A percentile compares a stretch with the other conserved stretches of the same genome.
These are phyloP conservation scores for Elegia similella DNA, from an alignment of 2,888 invertebrate genomes.

Conservation along the genomic window DNA sequence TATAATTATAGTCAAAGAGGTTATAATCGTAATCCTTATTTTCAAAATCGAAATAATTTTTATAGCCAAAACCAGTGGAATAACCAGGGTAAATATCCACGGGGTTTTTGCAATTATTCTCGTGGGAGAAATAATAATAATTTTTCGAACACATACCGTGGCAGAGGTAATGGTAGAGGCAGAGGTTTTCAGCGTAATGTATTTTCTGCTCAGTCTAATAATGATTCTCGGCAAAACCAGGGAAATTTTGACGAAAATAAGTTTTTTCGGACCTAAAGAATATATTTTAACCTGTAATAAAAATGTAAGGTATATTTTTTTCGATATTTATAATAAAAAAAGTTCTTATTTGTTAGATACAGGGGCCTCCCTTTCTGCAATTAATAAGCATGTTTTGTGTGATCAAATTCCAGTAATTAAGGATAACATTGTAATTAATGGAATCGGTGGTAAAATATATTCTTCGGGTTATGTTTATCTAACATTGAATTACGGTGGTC, in stretches of 20 bases:
- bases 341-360: constrained; percentile 10
- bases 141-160: constrained; percentile 1
- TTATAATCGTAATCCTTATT: neutral
- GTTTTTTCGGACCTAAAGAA: constrained; percentile 16
- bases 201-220: constrained; percentile 6
- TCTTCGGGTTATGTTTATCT: neutral
- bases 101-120: neutral
- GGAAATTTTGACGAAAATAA: constrained; percentile 5
- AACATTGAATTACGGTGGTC: neutral
- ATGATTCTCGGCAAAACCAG: neutral
- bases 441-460: constrained; percentile 9
- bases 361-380: constrained; percentile 14
- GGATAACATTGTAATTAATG: too few relatives aligned
- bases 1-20: neutral
- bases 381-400: neutral
- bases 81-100: neutral
- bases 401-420: neutral
- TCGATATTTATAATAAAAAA: constrained; percentile 6
- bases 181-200: constrained; percentile 14
- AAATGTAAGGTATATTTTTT: constrained; percentile 12
- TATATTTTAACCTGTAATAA: neutral
- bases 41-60: constrained; percentile 6
- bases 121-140: neutral
- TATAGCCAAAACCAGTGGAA: neutral
- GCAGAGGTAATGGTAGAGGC: constrained; percentile 4